Evolutionary conservation across 2,797 vertebrate genomes (phyloP).

Genomic region (Poliocrania exsul): DNA sequence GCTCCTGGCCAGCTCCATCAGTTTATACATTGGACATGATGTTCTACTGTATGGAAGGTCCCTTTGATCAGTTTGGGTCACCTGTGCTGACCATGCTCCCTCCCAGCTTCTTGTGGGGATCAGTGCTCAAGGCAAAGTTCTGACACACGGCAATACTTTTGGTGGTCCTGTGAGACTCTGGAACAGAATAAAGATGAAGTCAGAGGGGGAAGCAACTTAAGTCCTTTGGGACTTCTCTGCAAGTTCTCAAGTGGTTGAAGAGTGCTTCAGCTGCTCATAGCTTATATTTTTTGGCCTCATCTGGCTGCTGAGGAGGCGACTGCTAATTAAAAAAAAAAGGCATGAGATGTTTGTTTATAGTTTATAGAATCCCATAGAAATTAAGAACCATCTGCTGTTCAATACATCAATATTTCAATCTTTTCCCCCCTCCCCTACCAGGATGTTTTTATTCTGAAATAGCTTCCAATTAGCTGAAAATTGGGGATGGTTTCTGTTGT

Average conservation of each 20-base stretch:
- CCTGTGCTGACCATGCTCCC: neutral
- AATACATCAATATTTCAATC: constrained; percentile 56
- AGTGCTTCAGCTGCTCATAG: constrained; percentile 12
- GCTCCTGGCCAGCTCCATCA: accelerated
- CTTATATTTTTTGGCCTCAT: neutral
- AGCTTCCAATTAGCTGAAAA: constrained; percentile 55
- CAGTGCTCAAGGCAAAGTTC: neutral
- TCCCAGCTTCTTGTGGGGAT: neutral
- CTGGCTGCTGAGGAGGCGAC: constrained; percentile 10
- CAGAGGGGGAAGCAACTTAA: neutral
- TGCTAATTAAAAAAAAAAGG: neutral
- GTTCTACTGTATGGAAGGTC: neutral
- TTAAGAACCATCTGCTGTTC: constrained; percentile 68
- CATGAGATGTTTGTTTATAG: constrained; percentile 67
- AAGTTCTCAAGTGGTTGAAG: constrained; percentile 4
- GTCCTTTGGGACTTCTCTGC: constrained; percentile 13
- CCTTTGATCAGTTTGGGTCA: neutral
- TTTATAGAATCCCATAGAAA: constrained; percentile 60
- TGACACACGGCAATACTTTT: neutral
- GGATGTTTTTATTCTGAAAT: constrained; percentile 61
- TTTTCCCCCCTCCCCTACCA: constrained; percentile 19
- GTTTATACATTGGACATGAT: accelerated
- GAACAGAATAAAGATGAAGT: neutral
- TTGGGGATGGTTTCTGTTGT: neutral
- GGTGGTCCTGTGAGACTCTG: neutral